Base-by-base conservation (phyloP, 2,888 invertebrate genomes). In the Drosophila prolongata region DNA sequence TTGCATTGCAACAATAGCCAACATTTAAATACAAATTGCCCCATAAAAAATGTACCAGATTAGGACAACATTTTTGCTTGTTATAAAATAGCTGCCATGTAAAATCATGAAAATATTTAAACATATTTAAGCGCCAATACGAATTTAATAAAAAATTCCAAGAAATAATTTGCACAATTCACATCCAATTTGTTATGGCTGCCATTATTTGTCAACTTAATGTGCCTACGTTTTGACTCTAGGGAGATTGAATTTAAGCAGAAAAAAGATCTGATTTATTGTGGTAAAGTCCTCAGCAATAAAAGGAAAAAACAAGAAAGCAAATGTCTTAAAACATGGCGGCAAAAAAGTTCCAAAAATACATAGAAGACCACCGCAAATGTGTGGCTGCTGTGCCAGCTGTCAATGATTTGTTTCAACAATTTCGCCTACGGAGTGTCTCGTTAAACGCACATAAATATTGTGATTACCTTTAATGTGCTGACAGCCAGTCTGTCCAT, bases 391-490 rank as follows among this genome's bases (percentile, higher is more conserved):
- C 59, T 69, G 70, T 27, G 80, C 65, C 89, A 83, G 83, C 87
- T 83, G 89, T 76, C 89, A 86, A 79, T 80, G 80, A 83, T 88
- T 83, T 83, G 83, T 83, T 88, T 86, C 71, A 80, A 86, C 84
- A 76, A 83, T 75, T 88, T 86, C 46, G 66, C 69, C 55, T 72
- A 83, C 60, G 71, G 74, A 77, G 73, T 72, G 71, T 86, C 87
- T 83, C 87, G 80, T 88, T 83, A 83, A 83, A 79, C 72, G 80
- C 71, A 88, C 89, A 88, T 88, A 83, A 83, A 83, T 86, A 89
- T 87, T 76, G 87, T 86, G 87, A 83, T 83, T 83, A 88, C 89
- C 83, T 77, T 75, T 86, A 86, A 83, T 88, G 89, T 75, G 83
- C 80, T 60, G 65, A 74, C 68, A 69, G 73, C 62, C 77, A 55